Evolutionary conservation across 2,797 vertebrate genomes (phyloP).

Genomic region (Erpetoichthys calabaricus): DNA sequence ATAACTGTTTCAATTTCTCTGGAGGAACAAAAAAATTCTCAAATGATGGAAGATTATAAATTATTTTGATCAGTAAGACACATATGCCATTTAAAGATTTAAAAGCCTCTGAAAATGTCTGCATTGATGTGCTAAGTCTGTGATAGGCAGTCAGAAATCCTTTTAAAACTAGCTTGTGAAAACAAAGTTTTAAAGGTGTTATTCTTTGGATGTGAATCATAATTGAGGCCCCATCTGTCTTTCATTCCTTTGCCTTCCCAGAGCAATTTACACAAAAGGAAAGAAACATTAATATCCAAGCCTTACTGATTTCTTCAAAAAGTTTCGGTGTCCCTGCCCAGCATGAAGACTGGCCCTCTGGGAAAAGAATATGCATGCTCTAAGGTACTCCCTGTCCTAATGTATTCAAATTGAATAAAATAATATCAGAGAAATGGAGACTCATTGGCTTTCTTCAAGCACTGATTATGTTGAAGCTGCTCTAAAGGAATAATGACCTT

Average conservation of each 20-base stretch:
- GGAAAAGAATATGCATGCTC: background rate
- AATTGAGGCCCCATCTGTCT: constrained; percentile 1
- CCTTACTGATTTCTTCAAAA: background rate
- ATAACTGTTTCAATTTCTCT: no score
- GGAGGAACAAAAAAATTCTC: no score
- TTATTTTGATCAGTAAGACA: background rate
- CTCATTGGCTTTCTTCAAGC: background rate
- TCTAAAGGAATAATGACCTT: background rate
- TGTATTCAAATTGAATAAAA: background rate
- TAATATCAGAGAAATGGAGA: background rate
- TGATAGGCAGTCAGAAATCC: background rate
- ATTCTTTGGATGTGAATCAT: background rate
- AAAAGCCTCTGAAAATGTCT: background rate
- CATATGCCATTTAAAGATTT: background rate
- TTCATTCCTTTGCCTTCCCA: background rate
- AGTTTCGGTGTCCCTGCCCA: no score
- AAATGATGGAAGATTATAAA: no score
- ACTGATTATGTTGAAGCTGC: background rate
- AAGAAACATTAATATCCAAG: background rate
- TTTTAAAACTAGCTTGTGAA: background rate
- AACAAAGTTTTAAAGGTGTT: background rate
- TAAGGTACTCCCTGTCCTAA: background rate
- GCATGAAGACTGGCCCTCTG: no score
- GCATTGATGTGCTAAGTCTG: background rate
- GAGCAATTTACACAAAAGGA: background rate